Percentiles rank a stretch among this genome's conserved stretches.
Evolutionary conservation across 2,113 vertebrate species (phyloP).

Genomic region (Xerus inauris): DNA sequence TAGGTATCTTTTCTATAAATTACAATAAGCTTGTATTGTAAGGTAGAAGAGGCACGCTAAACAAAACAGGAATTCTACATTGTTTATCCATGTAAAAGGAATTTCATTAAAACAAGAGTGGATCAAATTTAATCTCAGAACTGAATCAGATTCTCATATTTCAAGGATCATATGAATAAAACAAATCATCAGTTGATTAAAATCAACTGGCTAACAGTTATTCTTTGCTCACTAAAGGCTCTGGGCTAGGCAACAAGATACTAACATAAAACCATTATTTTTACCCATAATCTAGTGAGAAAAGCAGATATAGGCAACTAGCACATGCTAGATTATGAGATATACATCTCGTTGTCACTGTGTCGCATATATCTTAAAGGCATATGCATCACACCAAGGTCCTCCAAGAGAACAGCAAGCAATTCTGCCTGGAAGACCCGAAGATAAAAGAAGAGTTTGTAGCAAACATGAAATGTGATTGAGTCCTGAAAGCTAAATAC

Average conservation of each 20-base stretch:
- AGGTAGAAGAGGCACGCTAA: not conserved
- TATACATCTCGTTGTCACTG: not conserved
- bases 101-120: not conserved
- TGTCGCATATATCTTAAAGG: not conserved
- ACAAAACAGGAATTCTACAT: not conserved
- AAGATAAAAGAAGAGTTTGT: not conserved
- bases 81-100: not conserved
- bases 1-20: constrained; percentile 25
- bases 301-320: not conserved
- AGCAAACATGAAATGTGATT: not conserved
- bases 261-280: not conserved
- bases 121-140: constrained; percentile 30
- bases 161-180: not conserved
- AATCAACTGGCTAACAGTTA: not conserved
- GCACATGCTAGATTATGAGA: not conserved
- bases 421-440: not conserved
- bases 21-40: constrained; percentile 28
- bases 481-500: not conserved
- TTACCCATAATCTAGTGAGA: not conserved
- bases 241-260: not conserved
- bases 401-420: not conserved
- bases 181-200: not conserved
- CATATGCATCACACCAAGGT: not conserved
- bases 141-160: not conserved
- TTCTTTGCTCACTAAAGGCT: not conserved